Percentiles rank a stretch among this genome's conserved stretches.
phyloP scores from a whole-genome alignment of 2,113 vertebrate species.

The Chlamydotis undulata region DNA sequence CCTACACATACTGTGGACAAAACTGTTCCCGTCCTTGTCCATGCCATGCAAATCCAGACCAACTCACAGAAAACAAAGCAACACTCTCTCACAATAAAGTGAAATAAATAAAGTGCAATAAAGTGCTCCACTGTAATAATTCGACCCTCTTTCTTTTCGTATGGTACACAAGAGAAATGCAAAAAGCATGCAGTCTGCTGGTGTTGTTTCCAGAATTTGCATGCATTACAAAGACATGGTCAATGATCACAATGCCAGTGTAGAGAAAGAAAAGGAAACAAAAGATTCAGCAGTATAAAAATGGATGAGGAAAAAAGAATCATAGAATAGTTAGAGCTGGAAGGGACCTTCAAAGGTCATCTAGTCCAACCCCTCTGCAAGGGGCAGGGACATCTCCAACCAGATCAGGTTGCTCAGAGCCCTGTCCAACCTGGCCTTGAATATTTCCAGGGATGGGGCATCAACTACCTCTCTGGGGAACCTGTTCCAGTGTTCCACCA shows the following conservation, averaged over 20 bases:
- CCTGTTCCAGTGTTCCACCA: too few species aligned
- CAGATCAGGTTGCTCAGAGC: too few species aligned
- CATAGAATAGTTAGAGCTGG: too few species aligned
- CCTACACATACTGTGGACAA: neutral
- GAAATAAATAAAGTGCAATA: neutral
- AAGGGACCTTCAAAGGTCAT: too few species aligned
- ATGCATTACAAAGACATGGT: neutral
- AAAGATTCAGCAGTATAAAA: neutral
- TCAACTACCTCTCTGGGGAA: too few species aligned
- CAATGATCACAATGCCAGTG: neutral
- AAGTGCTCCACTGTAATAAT: neutral
- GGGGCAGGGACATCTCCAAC: too few species aligned
- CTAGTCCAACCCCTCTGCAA: too few species aligned
- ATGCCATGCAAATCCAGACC: neutral
- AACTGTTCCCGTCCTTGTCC: neutral
- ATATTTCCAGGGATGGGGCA: too few species aligned
- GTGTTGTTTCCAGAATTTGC: neutral
- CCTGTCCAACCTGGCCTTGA: too few species aligned
- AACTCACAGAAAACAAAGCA: neutral
- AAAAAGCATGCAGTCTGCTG: neutral
- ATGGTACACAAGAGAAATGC: fast-evolving
- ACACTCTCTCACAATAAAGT: neutral
- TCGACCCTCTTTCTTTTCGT: neutral
- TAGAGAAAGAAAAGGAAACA: neutral
- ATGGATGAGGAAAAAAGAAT: too few species aligned